phyloP scores from a whole-genome alignment of 2,888 invertebrate genomes.

The Heliconius ethilla region DNA sequence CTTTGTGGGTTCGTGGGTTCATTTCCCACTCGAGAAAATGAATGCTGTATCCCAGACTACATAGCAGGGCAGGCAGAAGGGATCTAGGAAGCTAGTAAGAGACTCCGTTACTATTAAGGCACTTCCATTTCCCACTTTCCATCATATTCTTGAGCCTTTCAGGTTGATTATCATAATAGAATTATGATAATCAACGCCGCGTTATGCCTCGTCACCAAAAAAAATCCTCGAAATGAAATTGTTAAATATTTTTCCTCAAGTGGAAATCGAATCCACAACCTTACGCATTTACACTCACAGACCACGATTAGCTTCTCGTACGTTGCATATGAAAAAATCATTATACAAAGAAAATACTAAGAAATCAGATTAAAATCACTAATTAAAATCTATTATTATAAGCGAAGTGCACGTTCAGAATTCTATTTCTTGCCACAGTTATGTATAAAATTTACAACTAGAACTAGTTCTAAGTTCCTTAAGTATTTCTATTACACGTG shows the following conservation, averaged over 20 bases:
- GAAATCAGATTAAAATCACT: too few relatives aligned
- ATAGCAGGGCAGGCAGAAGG: neutral
- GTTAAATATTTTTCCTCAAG: neutral
- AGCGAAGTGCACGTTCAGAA: neutral
- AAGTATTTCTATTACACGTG: constrained; percentile 41
- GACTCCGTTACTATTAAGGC: neutral
- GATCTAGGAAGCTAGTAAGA: neutral
- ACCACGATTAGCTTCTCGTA: neutral
- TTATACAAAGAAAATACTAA: neutral
- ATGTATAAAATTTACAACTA: constrained; percentile 34
- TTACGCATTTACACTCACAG: neutral
- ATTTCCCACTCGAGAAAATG: too few relatives aligned
- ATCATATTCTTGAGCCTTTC: neutral
- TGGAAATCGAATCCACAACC: neutral
- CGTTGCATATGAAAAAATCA: neutral
- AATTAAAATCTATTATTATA: too few relatives aligned
- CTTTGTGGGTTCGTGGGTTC: too few relatives aligned
- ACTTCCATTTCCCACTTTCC: neutral
- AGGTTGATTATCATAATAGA: neutral
- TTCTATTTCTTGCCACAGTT: constrained; percentile 34
- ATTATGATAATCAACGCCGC: too few relatives aligned
- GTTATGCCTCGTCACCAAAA: neutral
- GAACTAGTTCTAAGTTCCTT: constrained; percentile 34
- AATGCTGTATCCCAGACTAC: too few relatives aligned
- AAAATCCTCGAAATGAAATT: neutral